Evolutionary conservation across 2,888 invertebrate species (phyloP), one percentile per base, ranked within the genome.

Genomic region (Noctuana brunneofusca): DNA sequence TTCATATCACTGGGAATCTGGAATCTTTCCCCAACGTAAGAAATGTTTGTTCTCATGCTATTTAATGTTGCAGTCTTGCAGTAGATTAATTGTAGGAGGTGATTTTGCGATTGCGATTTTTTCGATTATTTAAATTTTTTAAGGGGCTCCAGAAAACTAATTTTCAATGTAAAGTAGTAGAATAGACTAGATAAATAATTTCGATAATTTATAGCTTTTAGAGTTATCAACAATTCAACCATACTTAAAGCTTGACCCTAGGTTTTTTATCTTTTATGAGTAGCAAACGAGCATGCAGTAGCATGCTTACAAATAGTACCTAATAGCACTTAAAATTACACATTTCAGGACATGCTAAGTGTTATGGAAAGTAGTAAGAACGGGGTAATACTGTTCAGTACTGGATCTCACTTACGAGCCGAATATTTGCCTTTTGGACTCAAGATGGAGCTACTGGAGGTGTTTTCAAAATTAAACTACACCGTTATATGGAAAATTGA

Each of bases 401-500:
- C 87, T 73, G 87, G 89, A 6, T 80, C 86, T 0, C 81, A 78
- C 50, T 67, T 84, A n/a, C 73, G 77, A 53, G 80, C 80, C 49
- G 74, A 73, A 9, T 66, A 73, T 0, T 71, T 87, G 67, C 76
- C 84, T 1, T 70, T 73, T 4, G 68, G 70, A 41, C 55, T 75
- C 11, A 76, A 75, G 53, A 66, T 65, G 12, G 69, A 69, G 0
- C 65, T 88, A 8, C 43, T 87, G 0, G 68, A 72, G 30, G 75
- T 79, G 11, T 86, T 89, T 66, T 72, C 76, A 1, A 71, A 71
- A 55, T 66, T 90, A 38, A 83, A 84, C 50, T 84, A 88, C 66
- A 79, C 78, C 0, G 82, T 89, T 1, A 54, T 89, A 5, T 88
- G 86, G 87, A 89, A 86, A 69, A 84, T 81, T 66, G 84, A 84